Percentiles rank a stretch among this genome's conserved stretches.
Conservation (phyloP, 37 sponge, comb jelly and placozoan species). For the Lycopodina hypogea region DNA sequence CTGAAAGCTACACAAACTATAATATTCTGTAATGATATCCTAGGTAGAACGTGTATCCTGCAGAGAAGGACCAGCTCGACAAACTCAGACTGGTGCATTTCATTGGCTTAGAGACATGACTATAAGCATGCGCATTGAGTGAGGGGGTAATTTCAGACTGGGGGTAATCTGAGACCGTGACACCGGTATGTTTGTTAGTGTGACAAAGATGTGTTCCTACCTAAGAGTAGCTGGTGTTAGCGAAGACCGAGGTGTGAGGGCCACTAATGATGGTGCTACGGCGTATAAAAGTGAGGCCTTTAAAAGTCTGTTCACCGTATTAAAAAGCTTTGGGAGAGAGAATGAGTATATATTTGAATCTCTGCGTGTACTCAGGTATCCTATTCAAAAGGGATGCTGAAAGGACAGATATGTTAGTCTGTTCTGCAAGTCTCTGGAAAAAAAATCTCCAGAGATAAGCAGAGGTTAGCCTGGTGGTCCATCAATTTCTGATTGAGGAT, state of each 20-base stretch:
- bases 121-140: no score
- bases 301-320: constrained; percentile 23
- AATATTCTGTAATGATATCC: no score
- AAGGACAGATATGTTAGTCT: constrained; percentile 63
- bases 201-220: not conserved
- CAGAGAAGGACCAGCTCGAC: no score
- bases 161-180: not conserved
- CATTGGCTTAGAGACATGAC: no score
- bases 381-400: constrained; percentile 82
- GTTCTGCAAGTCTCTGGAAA: constrained; percentile 45
- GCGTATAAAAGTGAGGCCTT: no score
- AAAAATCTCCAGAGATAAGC: constrained; percentile 88
- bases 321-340: not conserved
- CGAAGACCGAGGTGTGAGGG: constrained; percentile 69
- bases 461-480: constrained; percentile 55
- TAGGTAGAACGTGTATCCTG: no score
- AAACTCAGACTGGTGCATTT: no score
- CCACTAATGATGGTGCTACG: constrained; percentile 88
- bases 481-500: not conserved
- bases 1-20: not conserved
- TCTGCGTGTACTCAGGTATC: constrained; percentile 43
- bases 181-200: not conserved
- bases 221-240: constrained; percentile 25
- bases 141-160: not conserved
- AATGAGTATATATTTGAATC: not conserved